Base-by-base conservation (phyloP, 2,113 vertebrate species). In the Cottus gobio region DNA sequence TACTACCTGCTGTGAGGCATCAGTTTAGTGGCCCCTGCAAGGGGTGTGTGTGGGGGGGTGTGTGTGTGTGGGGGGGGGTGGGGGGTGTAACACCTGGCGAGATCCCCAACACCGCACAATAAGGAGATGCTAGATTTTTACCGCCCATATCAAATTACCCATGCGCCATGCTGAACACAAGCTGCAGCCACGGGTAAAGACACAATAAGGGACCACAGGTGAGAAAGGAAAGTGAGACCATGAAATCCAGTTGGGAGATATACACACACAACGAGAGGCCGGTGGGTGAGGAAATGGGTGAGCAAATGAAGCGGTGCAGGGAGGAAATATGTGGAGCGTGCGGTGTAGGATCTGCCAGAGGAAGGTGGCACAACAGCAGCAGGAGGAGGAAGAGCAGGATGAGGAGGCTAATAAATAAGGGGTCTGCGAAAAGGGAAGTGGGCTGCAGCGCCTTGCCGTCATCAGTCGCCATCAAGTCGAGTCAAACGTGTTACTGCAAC, bases 1-100 rank as follows among this genome's bases (percentile, higher is more conserved):
- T 79, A 85, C 83, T 84, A 86, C 89, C 89, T 82, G 83, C 87
- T 66, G 76, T 2, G 79, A 86, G 66, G 73, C 81, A 75, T 86
- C 68, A 22, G 64, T 90, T 90, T 87, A 86, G 80, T 82, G 67
- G 56, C 9, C 68, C 2, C 87, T 76, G 81, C 77, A 72, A 90
- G 89, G 46, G 46, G 22, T 68, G n/a, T n/a, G 77, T 82, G 75
- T 74, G 79, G 39, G 16, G 15, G 5, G 48, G 46, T 18, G 20
- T n/a, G n/a, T n/a, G n/a, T n/a, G n/a, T n/a, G 77, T 82, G 75
- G 77, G 79, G 39, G 16, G 15, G 5, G 48, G 46, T 18, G 20
- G 48, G 4, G 3, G 71, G 77, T 71, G 72, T 84, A 87, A 85
- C 85, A 87, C 87, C 75, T 78, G 77, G 82, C 82, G 71, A 72